phyloP scores from a whole-genome alignment of 2,888 invertebrate species.

The Philaethria dido region DNA sequence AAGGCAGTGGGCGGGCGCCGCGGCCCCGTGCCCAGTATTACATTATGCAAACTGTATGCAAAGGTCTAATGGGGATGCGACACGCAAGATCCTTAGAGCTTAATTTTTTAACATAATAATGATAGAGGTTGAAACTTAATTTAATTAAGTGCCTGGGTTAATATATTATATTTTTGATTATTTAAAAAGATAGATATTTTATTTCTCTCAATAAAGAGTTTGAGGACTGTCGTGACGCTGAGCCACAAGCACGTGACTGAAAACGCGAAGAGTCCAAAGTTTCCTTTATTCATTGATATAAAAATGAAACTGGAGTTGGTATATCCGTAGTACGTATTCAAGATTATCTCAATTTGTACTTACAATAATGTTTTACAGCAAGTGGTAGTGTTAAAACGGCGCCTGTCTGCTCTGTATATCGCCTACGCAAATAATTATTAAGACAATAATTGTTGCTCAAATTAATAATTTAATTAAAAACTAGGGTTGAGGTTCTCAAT shows the following conservation, averaged over 20 bases:
- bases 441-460: conserved; percentile 8
- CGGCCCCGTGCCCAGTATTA: conserved; percentile 39
- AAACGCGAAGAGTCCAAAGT: too few relatives aligned
- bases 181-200: not conserved
- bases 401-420: not conserved
- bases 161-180: not conserved
- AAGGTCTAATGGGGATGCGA: conserved; percentile 50
- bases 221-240: too few relatives aligned
- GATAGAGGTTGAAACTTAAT: not conserved
- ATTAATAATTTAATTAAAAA: conserved; percentile 44
- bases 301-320: too few relatives aligned
- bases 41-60: conserved; percentile 52
- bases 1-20: conserved; percentile 24
- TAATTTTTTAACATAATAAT: conserved; percentile 27
- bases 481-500: conserved; percentile 28
- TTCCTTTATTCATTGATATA: too few relatives aligned
- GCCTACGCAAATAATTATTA: not conserved
- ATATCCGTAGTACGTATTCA: too few relatives aligned
- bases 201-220: too few relatives aligned
- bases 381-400: not conserved
- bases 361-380: too few relatives aligned
- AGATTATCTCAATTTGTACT: too few relatives aligned
- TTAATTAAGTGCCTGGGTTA: conserved; percentile 18
- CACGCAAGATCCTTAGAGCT: conserved; percentile 47
- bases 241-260: too few relatives aligned